Conservation (phyloP, 1,140 invertebrate genomes). For the Halictus rubicundus region DNA sequence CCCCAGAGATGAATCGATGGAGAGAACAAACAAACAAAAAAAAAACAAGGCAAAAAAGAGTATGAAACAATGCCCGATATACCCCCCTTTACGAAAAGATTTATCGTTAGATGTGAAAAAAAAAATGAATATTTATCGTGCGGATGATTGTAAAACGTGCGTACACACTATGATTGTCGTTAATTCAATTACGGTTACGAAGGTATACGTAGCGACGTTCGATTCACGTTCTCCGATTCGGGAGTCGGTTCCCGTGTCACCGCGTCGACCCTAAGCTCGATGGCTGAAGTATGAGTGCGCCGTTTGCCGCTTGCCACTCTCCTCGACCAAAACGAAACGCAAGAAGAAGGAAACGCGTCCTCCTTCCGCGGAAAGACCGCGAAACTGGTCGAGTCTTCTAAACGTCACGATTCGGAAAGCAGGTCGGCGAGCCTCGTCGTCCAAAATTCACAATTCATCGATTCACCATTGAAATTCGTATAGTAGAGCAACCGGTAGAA, state of each 20-base stretch:
- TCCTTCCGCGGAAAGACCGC: no score
- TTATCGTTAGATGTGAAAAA: conserved; percentile 80
- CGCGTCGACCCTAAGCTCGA: conserved; percentile 29
- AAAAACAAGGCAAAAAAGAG: conserved; percentile 4
- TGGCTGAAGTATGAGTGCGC: no score
- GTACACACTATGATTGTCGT: conserved; percentile 77
- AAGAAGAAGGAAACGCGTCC: no score
- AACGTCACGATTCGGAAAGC: background rate
- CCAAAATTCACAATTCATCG: no score
- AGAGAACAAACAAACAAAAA: conserved; percentile 36
- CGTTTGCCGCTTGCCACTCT: background rate
- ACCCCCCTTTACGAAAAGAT: conserved; percentile 65
- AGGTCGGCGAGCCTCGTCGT: background rate
- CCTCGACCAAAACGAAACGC: no score
- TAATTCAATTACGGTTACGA: conserved; percentile 76
- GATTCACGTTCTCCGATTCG: conserved; percentile 56
- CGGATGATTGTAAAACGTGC: conserved; percentile 74
- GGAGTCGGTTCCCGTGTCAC: conserved; percentile 40
- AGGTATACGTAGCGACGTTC: conserved; percentile 73
- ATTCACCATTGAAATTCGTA: background rate
- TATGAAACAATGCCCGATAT: conserved; percentile 30
- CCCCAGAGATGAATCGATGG: background rate
- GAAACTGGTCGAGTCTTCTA: background rate
- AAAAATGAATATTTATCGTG: conserved; percentile 77
- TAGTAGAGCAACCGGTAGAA: no score